Conservation (phyloP, 2,113 vertebrate species). For the Leptocoma aspasia region DNA sequence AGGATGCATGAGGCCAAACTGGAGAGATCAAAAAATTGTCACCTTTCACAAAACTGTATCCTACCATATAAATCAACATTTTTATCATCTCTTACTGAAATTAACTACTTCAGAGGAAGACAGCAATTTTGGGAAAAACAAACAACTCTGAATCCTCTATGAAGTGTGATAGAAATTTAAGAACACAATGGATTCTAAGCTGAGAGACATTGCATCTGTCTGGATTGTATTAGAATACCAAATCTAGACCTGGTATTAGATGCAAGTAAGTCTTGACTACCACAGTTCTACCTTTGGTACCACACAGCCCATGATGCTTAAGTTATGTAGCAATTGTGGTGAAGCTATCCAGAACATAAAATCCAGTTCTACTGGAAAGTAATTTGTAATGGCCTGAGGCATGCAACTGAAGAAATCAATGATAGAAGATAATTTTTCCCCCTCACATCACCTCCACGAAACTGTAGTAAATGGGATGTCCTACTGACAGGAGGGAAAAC, state of each 20-base stretch:
- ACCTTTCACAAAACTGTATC: not conserved
- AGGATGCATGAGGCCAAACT: not conserved
- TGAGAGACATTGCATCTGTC: not conserved
- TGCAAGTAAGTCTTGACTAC: not conserved
- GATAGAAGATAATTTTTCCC: not conserved
- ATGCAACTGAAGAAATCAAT: not conserved
- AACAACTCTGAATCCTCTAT: not conserved
- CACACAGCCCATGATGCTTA: not conserved
- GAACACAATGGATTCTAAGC: not conserved
- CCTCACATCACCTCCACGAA: not conserved
- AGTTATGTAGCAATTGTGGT: not conserved
- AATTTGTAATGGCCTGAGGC: not conserved
- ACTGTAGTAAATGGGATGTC: not conserved
- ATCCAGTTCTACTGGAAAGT: not conserved
- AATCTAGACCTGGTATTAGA: not conserved
- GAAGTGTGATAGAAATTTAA: not conserved
- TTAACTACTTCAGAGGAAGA: not conserved
- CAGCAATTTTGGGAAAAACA: not conserved
- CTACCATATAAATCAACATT: not conserved
- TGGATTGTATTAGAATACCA: not conserved
- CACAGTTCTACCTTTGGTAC: not conserved
- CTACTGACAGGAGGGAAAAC: not conserved
- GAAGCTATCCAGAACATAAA: not conserved
- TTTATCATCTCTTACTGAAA: not conserved
- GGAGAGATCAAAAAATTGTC: not conserved